Evolutionary conservation across 2,888 invertebrate species (phyloP).

Genomic region (Synanthedon tipuliformis): DNA sequence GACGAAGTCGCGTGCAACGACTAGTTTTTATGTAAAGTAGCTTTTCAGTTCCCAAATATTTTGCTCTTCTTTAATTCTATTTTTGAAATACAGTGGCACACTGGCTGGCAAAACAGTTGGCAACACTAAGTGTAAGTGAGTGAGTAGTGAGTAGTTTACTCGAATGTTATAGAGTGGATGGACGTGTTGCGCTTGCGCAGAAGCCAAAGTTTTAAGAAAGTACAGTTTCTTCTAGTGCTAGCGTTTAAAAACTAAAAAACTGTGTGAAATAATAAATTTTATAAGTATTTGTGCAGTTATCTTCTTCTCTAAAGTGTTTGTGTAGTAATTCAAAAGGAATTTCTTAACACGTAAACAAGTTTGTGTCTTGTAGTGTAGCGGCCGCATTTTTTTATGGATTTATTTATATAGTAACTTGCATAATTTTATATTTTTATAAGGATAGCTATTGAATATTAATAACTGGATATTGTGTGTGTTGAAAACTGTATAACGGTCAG

Average conservation of each 20-base stretch:
- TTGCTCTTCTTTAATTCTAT: no score
- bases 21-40: no score
- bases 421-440: conserved; percentile 16
- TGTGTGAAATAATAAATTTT: no score
- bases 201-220: neutral
- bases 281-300: conserved; percentile 3
- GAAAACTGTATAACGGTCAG: neutral
- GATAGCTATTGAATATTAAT: neutral
- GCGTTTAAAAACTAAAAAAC: neutral
- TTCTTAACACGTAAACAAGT: conserved; percentile 24
- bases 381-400: conserved; percentile 23
- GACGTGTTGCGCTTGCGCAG: conserved; percentile 25
- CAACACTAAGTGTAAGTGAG: no score
- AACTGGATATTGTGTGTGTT: neutral
- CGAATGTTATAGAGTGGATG: conserved; percentile 16
- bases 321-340: conserved; percentile 5
- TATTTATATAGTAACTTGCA: conserved; percentile 29
- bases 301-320: conserved; percentile 14
- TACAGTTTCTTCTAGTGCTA: neutral
- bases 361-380: conserved; percentile 7
- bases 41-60: no score
- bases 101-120: no score
- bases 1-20: no score
- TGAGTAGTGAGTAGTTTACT: conserved; percentile 19
- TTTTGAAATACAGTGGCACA: no score